These are phyloP conservation scores for Onychostruthus taczanowskii DNA, from an alignment of 2,113 vertebrate genomes.

Conservation along the genomic window DNA sequence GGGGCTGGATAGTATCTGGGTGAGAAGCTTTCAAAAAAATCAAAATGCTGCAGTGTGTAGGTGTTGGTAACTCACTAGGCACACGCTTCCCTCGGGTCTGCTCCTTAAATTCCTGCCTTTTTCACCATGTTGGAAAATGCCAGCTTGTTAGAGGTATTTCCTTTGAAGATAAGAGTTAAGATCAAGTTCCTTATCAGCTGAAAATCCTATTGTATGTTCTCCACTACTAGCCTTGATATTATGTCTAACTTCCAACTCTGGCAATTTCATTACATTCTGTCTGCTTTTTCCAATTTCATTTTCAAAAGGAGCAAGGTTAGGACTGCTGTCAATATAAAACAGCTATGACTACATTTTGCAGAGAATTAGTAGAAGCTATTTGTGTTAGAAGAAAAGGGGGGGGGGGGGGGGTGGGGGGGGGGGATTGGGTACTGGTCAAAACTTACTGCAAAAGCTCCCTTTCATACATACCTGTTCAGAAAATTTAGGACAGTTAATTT, in stretches of 20 bases:
- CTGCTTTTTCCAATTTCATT: not conserved
- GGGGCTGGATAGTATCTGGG: conserved; percentile 28
- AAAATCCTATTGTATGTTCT: not conserved
- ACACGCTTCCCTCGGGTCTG: not conserved
- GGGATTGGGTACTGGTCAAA: not conserved
- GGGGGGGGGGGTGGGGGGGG: fast-evolving
- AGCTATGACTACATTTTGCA: not conserved
- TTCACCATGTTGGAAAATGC: not conserved
- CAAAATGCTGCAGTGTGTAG: conserved; percentile 10
- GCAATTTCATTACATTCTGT: not conserved
- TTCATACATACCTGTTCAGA: not conserved
- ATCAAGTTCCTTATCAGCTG: not conserved
- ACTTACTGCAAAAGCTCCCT: not conserved
- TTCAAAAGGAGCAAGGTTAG: not conserved
- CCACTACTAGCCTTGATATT: not conserved
- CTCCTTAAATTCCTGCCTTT: not conserved
- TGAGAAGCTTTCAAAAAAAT: conserved; percentile 44
- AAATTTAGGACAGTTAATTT: not conserved
- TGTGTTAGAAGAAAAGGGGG: not conserved
- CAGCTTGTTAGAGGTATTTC: not conserved
- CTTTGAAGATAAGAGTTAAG: conserved; percentile 1
- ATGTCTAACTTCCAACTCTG: not conserved
- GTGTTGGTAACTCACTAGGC: conserved; percentile 39
- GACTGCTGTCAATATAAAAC: not conserved
- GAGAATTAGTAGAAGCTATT: not conserved